phyloP scores from a whole-genome alignment of 2,797 vertebrate species.

The Schizothorax lantsangensis region DNA sequence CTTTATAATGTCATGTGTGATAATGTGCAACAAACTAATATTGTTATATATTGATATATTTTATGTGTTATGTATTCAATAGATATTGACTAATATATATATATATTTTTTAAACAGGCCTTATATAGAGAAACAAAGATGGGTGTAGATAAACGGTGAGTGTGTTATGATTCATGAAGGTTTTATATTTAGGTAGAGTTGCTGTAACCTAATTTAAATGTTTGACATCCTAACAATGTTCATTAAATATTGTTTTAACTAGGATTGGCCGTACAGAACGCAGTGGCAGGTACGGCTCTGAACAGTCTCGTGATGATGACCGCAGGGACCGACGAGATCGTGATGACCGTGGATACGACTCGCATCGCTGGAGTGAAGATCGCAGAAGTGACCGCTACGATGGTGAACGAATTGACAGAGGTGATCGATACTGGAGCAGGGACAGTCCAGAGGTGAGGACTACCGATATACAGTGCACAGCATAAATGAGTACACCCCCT shows the following conservation, averaged over 20 bases:
- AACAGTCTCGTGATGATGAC: constrained; percentile 89
- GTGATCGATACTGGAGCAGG: constrained; percentile 83
- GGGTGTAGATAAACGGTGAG: constrained; percentile 84
- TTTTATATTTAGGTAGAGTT: background rate
- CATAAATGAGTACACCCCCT: no score
- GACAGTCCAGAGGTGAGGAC: constrained; percentile 88
- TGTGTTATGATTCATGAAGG: background rate
- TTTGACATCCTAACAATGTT: background rate
- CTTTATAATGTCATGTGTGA: background rate
- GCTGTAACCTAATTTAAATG: background rate
- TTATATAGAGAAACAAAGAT: constrained; percentile 66
- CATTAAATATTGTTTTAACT: background rate
- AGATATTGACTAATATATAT: background rate
- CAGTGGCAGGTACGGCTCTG: constrained; percentile 94
- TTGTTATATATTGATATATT: background rate
- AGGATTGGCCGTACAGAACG: constrained; percentile 96
- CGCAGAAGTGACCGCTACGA: constrained; percentile 90
- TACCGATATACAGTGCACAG: no score
- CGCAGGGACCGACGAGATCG: constrained; percentile 87
- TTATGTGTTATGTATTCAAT: background rate
- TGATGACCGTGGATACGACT: constrained; percentile 87
- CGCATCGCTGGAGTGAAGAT: constrained; percentile 90
- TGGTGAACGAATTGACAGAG: constrained; percentile 67
- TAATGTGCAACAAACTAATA: background rate
- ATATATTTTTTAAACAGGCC: constrained; percentile 2